These are phyloP conservation scores for Acromyrmex heyeri DNA, from an alignment of 1,140 invertebrate genomes.

Conservation along the genomic window DNA sequence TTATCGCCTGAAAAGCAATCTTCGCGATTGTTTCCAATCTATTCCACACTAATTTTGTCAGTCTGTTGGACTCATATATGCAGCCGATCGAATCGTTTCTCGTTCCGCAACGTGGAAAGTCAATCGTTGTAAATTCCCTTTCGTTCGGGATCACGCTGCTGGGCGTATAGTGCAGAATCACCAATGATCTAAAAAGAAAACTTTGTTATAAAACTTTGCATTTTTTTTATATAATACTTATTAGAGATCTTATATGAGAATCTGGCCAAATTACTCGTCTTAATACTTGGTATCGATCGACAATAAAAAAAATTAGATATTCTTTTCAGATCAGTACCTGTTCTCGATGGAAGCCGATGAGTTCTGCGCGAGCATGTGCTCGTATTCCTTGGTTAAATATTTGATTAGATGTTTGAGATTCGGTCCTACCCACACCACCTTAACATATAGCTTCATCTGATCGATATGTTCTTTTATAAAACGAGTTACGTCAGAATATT, in stretches of 20 bases:
- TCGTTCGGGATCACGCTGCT: conserved; percentile 88
- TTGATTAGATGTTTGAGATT: conserved; percentile 86
- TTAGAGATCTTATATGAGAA: too few relatives aligned
- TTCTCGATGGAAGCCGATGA: conserved; percentile 1
- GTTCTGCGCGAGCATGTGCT: conserved; percentile 72
- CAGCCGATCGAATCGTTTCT: conserved; percentile 84
- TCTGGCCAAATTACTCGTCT: too few relatives aligned
- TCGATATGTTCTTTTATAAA: conserved; percentile 88
- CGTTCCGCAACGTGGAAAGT: conserved; percentile 87
- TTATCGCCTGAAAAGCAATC: conserved; percentile 87
- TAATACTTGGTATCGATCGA: background rate
- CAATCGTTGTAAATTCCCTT: conserved; percentile 85
- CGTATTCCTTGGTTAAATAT: conserved; percentile 83
- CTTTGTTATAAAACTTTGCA: background rate
- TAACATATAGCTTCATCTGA: conserved; percentile 87
- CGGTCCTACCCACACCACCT: conserved; percentile 89
- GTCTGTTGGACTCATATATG: conserved; percentile 89
- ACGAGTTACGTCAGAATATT: conserved; percentile 85
- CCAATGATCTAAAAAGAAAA: conserved; percentile 83
- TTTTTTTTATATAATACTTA: background rate
- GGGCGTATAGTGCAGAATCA: conserved; percentile 91
- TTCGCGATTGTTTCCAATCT: conserved; percentile 87
- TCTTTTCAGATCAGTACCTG: conserved; percentile 41
- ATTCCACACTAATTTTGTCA: conserved; percentile 90
- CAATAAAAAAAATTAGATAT: background rate